A percentile compares a stretch with the other conserved stretches of the same genome.
phyloP scores from a whole-genome alignment of 37 sponge, comb jelly and placozoan species.

The Petrosia ficiformis region DNA sequence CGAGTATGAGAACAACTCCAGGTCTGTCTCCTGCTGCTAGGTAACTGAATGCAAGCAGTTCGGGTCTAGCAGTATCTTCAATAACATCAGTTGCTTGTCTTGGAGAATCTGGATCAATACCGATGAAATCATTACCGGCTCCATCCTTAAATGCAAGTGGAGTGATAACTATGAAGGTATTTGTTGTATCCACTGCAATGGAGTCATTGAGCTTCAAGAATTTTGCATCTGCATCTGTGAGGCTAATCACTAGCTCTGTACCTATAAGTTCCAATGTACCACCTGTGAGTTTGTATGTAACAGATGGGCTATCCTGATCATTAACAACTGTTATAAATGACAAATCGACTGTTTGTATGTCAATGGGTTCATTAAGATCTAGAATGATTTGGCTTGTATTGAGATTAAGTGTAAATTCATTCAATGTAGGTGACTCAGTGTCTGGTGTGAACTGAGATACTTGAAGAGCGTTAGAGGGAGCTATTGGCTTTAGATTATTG shows the following conservation, averaged over 20 bases:
- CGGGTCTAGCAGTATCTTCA: conserved; percentile 44
- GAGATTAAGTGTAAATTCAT: conserved; percentile 58
- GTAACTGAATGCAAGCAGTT: conserved; percentile 53
- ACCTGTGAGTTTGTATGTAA: conserved; percentile 68
- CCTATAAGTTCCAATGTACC: conserved; percentile 30
- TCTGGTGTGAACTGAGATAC: conserved; percentile 57
- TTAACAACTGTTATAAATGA: conserved; percentile 57
- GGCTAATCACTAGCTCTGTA: conserved; percentile 21
- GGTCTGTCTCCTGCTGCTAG: conserved; percentile 65
- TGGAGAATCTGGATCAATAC: conserved; percentile 43
- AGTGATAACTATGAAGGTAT: conserved; percentile 60
- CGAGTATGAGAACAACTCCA: conserved; percentile 58
- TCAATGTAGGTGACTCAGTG: conserved; percentile 42
- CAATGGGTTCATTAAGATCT: conserved; percentile 71
- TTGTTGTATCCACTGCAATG: conserved; percentile 31
- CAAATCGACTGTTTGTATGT: conserved; percentile 41
- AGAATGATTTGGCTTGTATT: conserved; percentile 39
- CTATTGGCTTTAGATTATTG: conserved; percentile 54
- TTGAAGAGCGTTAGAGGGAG: conserved; percentile 32
- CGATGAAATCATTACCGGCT: conserved; percentile 58
- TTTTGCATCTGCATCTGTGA: conserved; percentile 58
- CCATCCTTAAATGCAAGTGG: conserved; percentile 52
- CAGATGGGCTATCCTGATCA: conserved; percentile 27
- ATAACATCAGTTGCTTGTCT: conserved; percentile 27
- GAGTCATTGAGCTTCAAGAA: conserved; percentile 47